These are phyloP conservation scores for Tuta absoluta DNA, from an alignment of 2,888 invertebrate genomes.

Conservation along the genomic window DNA sequence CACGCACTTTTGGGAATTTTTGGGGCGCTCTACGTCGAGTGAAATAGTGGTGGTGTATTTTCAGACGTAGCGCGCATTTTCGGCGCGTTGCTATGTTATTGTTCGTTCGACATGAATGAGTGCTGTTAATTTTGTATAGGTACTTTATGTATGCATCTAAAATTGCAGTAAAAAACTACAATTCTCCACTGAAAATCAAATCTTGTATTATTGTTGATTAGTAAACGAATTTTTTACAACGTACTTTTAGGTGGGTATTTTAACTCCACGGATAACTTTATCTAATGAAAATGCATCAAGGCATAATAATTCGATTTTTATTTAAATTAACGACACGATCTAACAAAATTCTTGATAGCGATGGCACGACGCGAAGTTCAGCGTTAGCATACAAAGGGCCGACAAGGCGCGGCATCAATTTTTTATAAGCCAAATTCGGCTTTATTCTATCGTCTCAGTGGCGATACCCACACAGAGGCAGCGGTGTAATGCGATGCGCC, in stretches of 20 bases:
- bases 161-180: too few relatives aligned
- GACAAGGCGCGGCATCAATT: constrained; percentile 64
- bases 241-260: too few relatives aligned
- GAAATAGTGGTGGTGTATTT: constrained; percentile 17
- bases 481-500: constrained; percentile 30
- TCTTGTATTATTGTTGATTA: too few relatives aligned
- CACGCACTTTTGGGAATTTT: constrained; percentile 78
- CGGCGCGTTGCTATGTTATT: constrained; percentile 8
- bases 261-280: constrained; percentile 13
- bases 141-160: too few relatives aligned
- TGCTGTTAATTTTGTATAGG: too few relatives aligned
- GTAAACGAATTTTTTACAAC: too few relatives aligned
- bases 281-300: constrained; percentile 48
- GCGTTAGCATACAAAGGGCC: constrained; percentile 72
- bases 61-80: constrained; percentile 10
- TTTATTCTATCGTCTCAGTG: constrained; percentile 63
- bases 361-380: constrained; percentile 66
- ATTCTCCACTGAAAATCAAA: too few relatives aligned
- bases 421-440: constrained; percentile 73
- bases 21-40: constrained; percentile 60
- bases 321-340: constrained; percentile 54
- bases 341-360: constrained; percentile 58
- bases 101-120: neutral
- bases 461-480: constrained; percentile 30
- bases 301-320: constrained; percentile 60